Conservation (phyloP, 2,113 vertebrate genomes). For the Mystacornis crossleyi region DNA sequence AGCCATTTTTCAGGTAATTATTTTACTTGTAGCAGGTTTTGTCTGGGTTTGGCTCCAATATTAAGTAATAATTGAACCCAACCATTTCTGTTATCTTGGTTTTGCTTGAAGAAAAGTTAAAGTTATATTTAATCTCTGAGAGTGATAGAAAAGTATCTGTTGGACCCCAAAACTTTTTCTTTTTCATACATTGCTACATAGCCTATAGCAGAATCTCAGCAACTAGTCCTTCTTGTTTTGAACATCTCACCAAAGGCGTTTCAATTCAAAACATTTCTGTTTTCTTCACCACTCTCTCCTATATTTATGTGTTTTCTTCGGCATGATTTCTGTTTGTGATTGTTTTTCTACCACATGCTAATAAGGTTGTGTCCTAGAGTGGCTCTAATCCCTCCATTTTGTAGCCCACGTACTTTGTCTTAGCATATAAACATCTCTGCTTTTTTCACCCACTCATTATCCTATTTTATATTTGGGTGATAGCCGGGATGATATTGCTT, state of each 20-base stretch:
- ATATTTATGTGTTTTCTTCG: neutral
- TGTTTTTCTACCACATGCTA: neutral
- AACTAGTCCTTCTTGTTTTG: neutral
- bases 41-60: neutral
- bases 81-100: neutral
- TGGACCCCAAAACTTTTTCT: neutral
- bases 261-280: neutral
- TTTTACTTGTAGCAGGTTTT: neutral
- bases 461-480: neutral
- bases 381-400: neutral
- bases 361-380: neutral
- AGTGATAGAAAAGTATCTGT: neutral
- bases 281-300: neutral
- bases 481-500: neutral
- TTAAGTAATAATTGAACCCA: neutral
- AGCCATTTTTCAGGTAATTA: neutral
- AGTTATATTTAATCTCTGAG: neutral
- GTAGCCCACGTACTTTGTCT: neutral
- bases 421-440: neutral
- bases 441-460: neutral
- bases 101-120: neutral
- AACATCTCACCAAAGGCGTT: neutral
- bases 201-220: neutral
- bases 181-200: neutral
- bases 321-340: neutral